phyloP scores from a whole-genome alignment of 2,888 invertebrate species.

The Sympetrum striolatum region DNA sequence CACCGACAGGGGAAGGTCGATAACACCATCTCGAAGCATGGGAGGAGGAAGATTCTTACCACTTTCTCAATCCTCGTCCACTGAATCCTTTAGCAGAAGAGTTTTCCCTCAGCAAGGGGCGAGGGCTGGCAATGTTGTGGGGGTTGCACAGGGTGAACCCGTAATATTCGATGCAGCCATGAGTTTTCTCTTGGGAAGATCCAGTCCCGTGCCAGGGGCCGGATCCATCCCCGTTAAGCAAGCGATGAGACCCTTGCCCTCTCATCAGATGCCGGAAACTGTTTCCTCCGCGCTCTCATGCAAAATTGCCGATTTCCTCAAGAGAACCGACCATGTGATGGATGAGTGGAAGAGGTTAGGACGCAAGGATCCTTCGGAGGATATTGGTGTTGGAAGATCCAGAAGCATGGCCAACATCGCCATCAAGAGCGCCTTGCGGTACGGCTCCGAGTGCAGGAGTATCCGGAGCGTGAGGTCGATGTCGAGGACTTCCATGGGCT shows the following conservation, averaged over 20 bases:
- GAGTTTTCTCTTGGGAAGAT: constrained; percentile 74
- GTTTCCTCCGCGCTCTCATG: constrained; percentile 77
- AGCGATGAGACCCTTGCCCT: constrained; percentile 74
- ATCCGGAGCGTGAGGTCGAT: constrained; percentile 2
- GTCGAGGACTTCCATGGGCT: constrained; percentile 27
- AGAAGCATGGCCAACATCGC: constrained; percentile 82
- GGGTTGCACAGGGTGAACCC: constrained; percentile 69
- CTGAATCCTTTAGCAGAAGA: constrained; percentile 69
- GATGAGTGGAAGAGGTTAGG: constrained; percentile 81
- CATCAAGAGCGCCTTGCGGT: constrained; percentile 77
- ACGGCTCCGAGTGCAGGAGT: constrained; percentile 23
- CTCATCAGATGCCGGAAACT: constrained; percentile 77
- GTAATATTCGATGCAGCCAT: constrained; percentile 84
- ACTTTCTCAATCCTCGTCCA: constrained; percentile 58
- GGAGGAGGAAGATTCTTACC: constrained; percentile 51
- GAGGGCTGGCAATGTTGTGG: constrained; percentile 52
- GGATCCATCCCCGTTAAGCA: constrained; percentile 68
- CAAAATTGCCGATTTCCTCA: constrained; percentile 81
- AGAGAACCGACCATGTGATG: constrained; percentile 85
- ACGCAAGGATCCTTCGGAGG: constrained; percentile 61
- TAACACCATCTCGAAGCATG: constrained; percentile 48
- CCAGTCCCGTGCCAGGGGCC: constrained; percentile 34
- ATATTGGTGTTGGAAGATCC: constrained; percentile 66
- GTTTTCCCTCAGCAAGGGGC: constrained; percentile 69
- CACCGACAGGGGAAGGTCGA: constrained; percentile 55